Conservation (phyloP, 2,113 vertebrate genomes). For the Gnathonemus longibarbis region DNA sequence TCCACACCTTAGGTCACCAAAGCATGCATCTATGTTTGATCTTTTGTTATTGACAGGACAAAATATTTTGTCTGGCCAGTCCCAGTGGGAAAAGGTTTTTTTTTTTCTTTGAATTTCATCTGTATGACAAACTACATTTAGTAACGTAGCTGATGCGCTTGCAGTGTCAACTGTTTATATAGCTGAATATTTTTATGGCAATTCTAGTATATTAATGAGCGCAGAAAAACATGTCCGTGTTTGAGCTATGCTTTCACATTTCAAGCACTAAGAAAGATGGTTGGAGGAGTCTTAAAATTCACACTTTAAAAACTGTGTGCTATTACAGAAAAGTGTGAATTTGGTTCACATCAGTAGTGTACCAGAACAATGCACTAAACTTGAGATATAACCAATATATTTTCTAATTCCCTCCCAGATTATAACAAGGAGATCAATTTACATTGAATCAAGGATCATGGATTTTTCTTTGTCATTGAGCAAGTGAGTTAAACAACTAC, state of each 20-base stretch:
- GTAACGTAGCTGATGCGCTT: not conserved
- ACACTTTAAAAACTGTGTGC: not conserved
- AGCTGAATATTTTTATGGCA: not conserved
- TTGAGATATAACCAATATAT: not conserved
- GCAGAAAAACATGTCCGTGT: not conserved
- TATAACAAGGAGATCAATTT: not conserved
- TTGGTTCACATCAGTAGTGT: not conserved
- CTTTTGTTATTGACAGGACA: not conserved
- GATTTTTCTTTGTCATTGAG: not conserved
- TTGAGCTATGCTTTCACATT: not conserved
- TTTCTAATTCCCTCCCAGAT: not conserved
- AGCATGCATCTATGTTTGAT: not conserved
- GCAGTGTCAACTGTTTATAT: not conserved
- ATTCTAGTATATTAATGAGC: not conserved
- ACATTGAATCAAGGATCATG: not conserved
- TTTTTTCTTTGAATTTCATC: not conserved
- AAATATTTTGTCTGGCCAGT: not conserved
- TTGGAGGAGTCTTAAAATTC: not conserved
- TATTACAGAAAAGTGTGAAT: not conserved
- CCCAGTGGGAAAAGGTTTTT: not conserved
- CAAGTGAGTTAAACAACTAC: not conserved
- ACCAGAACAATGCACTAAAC: not conserved
- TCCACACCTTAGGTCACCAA: not conserved
- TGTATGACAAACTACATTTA: not conserved
- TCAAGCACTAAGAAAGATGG: not conserved